Evolutionary conservation across 1,140 invertebrate genomes (phyloP), one percentile per base, ranked within the genome.

Genomic region (Agrypnia vestita): DNA sequence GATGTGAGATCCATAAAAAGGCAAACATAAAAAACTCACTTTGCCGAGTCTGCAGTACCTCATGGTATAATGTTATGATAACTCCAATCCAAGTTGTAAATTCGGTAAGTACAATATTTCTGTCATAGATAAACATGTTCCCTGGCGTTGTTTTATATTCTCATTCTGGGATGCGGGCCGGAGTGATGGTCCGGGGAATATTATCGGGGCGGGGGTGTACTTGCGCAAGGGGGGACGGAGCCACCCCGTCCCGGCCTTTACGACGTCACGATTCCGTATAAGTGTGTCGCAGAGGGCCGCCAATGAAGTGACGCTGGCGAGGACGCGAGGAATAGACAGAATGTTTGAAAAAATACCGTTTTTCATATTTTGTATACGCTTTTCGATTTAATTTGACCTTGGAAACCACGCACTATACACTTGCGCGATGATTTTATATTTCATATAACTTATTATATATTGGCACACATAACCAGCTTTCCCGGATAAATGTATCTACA

Each of bases 181-280:
- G 35, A 67, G 7, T 67, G 62, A 35, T 25, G 53, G 46, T 12
- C 15, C 10, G 49, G 69, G 6, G 59, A 17, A 46, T 21, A 49
- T 76, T 76, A 64, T 62, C 62, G 74, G 35, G 17, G 67, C 13
- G 13, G 51, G 56, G 74, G 17, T 44, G 46, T 75, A 55, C 56
- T 47, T 44, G 56, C 35, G 12, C 25, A 7, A 46, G 35, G 44
- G 59, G 59, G 35, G 17, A 19, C 43, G 12, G 17, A 12, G 15
- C 61, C 55, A 59, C 55, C 55, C 55, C 55, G 0, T 21, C n/a
- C 67, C 62, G 56, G 72, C 25, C 79, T 80, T 80, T 80, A 80
- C 76, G 74, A 77, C 35, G 79, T 77, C 79, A 80, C 79, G 79
- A 80, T 77, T 67, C 59, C 44, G 62, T 62, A 67, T 80, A 80